A percentile compares a stretch with the other conserved stretches of the same genome.
phyloP scores from a whole-genome alignment of 2,888 invertebrate genomes.

The Nemoura dubitans region DNA sequence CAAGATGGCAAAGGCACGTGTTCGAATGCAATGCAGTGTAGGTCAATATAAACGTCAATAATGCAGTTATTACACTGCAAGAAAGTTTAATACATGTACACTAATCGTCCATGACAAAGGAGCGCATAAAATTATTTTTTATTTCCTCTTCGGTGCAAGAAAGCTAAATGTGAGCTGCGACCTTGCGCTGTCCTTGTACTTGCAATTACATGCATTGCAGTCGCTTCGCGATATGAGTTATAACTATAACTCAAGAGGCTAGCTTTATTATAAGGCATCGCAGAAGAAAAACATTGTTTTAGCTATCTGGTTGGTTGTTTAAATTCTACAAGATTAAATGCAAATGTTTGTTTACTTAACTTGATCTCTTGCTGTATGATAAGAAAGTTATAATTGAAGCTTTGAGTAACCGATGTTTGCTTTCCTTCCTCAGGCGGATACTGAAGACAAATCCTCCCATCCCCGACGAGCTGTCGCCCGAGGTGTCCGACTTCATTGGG shows the following conservation, averaged over 20 bases:
- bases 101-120: background rate
- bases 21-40: background rate
- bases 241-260: background rate
- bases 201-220: background rate
- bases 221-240: background rate
- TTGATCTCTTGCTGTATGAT: no score
- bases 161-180: background rate
- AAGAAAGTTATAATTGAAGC: background rate
- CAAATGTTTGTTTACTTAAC: no score
- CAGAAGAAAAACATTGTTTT: background rate
- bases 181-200: background rate
- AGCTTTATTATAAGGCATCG: background rate
- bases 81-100: background rate
- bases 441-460: constrained; percentile 89
- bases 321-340: no score
- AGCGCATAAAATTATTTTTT: background rate
- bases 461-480: constrained; percentile 79
- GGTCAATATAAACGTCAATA: background rate
- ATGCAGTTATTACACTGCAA: constrained; percentile 2
- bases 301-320: background rate
- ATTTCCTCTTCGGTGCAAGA: background rate
- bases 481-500: constrained; percentile 80
- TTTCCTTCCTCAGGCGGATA: constrained; percentile 70
- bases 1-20: background rate
- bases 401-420: background rate